Conservation (phyloP, 2,797 vertebrate genomes). For the Lophius americanus region DNA sequence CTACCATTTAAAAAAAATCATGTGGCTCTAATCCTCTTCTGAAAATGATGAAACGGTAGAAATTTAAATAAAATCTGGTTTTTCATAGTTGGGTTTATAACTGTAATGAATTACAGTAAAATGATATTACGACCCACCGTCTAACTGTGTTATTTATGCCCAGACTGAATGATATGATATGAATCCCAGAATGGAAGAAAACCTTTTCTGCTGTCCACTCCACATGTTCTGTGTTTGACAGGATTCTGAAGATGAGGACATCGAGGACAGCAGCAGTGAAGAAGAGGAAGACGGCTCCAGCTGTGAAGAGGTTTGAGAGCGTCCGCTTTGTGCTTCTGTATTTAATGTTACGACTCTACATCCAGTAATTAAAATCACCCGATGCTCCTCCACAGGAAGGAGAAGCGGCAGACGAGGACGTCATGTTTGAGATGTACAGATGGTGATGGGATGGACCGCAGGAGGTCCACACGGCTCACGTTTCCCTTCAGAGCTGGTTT, state of each 20-base stretch:
- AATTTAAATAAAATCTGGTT: no score
- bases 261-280: slow-evolving; percentile 45
- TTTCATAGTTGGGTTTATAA: no score
- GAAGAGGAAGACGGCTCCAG: slow-evolving; percentile 32
- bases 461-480: no score
- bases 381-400: slow-evolving; percentile 36
- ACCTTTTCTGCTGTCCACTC: neutral
- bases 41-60: no score
- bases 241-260: slow-evolving; percentile 75
- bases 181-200: neutral
- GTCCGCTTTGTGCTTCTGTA: neutral
- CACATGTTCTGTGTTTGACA: slow-evolving; percentile 24
- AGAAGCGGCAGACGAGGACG: neutral
- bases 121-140: no score
- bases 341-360: neutral
- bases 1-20: no score
- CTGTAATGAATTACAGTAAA: no score
- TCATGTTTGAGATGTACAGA: slow-evolving; percentile 45
- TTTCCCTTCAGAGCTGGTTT: slow-evolving; percentile 9
- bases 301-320: slow-evolving; percentile 34
- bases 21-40: no score
- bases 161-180: no score
- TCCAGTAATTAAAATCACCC: slow-evolving; percentile 1
- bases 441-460: neutral
- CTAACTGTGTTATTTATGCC: no score